These are phyloP conservation scores for Mus pahari DNA, from an alignment of 2,113 vertebrate genomes.

Conservation along the genomic window DNA sequence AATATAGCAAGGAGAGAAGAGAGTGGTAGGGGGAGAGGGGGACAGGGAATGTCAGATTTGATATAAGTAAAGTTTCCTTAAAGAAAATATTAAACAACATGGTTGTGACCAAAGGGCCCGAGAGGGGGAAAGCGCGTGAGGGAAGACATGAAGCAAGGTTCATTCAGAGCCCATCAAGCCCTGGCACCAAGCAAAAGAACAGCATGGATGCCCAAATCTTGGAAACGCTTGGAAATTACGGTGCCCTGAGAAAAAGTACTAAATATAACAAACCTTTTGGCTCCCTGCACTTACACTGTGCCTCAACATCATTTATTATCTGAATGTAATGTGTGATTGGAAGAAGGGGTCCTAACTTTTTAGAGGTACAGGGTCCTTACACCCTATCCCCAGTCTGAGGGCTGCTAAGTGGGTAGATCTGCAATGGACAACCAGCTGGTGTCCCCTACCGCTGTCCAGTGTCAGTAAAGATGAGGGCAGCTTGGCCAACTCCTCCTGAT, in stretches of 20 bases:
- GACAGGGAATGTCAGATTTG: not conserved
- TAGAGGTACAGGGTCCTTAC: accelerated
- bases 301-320: not conserved
- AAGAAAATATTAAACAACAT: not conserved
- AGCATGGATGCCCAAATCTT: accelerated
- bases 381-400: not conserved
- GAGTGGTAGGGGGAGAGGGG: accelerated
- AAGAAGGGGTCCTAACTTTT: not conserved
- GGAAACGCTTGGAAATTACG: not conserved
- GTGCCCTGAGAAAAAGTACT: not conserved
- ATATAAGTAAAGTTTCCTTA: not conserved
- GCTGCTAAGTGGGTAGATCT: not conserved
- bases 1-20: accelerated
- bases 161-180: not conserved
- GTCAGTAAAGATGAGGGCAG: accelerated
- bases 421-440: not conserved
- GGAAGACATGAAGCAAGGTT: no score
- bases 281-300: no score
- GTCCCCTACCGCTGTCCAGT: not conserved
- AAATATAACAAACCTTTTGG: not conserved
- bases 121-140: no score
- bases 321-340: accelerated
- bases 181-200: not conserved
- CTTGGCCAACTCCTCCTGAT: not conserved
- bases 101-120: no score